These are phyloP conservation scores for Hystrix brachyura DNA, from an alignment of 2,113 vertebrate genomes.

Conservation along the genomic window DNA sequence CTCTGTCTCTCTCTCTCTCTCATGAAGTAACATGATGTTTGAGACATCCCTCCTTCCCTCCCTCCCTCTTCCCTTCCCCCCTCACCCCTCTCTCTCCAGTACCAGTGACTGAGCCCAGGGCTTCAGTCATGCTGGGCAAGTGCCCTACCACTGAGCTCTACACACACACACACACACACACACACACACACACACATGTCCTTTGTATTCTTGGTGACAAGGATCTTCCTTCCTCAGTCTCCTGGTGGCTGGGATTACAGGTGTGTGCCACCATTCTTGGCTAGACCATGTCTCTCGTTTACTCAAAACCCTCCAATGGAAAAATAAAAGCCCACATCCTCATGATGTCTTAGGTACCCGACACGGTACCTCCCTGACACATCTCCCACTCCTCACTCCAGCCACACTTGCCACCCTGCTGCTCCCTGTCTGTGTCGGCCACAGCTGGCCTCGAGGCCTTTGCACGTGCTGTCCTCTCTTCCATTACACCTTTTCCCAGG, in stretches of 20 bases:
- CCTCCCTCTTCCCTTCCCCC: too few relatives aligned
- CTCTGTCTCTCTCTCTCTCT: not conserved
- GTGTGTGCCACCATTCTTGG: not conserved
- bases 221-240: not conserved
- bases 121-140: not conserved
- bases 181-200: too few relatives aligned
- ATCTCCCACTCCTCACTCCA: not conserved
- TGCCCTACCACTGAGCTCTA: not conserved
- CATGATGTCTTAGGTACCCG: not conserved
- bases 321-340: not conserved
- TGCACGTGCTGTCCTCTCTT: not conserved
- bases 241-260: not conserved
- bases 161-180: not conserved
- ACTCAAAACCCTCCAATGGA: not conserved
- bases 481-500: not conserved
- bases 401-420: not conserved
- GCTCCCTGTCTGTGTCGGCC: not conserved
- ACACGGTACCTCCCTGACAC: not conserved
- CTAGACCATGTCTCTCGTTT: not conserved
- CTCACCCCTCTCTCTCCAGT: not conserved
- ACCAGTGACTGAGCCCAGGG: not conserved
- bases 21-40: too few relatives aligned
- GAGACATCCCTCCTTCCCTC: too few relatives aligned
- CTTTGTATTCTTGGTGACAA: too few relatives aligned
- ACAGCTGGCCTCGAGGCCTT: not conserved